Evolutionary conservation across 2,797 vertebrate species (phyloP), one percentile per base, ranked within the genome.

Genomic region (Gallirallus australis): DNA sequence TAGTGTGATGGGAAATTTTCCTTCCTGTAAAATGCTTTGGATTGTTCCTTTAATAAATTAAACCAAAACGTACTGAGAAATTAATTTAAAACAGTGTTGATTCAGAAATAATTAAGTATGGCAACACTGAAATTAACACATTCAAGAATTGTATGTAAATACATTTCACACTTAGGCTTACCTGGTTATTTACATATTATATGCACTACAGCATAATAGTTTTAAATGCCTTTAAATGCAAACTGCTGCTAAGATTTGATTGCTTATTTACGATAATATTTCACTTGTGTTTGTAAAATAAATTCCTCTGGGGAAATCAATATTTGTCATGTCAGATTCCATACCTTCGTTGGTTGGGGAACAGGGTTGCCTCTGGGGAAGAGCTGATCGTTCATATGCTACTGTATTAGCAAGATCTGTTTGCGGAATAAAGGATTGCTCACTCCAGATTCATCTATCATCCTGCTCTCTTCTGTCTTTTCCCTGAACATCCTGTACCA

Each of bases 231-330:
- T 85, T 87, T 77, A 86, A 82, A 85, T 80, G 65, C 45, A 78
- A 80, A 56, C 56, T 93, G 57, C 70, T 93, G n/a, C 68, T 78
- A 68, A 61, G 82, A 16, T 76, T 77, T 86, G 70, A 75, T 82
- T 89, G 81, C 71, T 85, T 56, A 69, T 91, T 96, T 79, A 72
- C 91, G 54, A 27, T 87, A 93, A 57, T 83, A 86, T 25, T 85
- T 89, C 33, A 54, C 39, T 72, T 78, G 53, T 72, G 63, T 80
- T 63, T 70, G 60, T 76, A 81, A 96, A 96, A 92, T 37, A 75
- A 90, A 92, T 80, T 79, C 71, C 80, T 79, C 31, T 8, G 48
- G 64, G 73, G 64, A 65, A 93, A 85, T 95, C 88, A 82, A 28
- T 90, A 87, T 86, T 94, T 86, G 27, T 93, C 90, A 15, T 75